A percentile compares a stretch with the other conserved stretches of the same genome.
Evolutionary conservation across 2,888 invertebrate species (phyloP).

Genomic region (Microdon myrmicae): DNA sequence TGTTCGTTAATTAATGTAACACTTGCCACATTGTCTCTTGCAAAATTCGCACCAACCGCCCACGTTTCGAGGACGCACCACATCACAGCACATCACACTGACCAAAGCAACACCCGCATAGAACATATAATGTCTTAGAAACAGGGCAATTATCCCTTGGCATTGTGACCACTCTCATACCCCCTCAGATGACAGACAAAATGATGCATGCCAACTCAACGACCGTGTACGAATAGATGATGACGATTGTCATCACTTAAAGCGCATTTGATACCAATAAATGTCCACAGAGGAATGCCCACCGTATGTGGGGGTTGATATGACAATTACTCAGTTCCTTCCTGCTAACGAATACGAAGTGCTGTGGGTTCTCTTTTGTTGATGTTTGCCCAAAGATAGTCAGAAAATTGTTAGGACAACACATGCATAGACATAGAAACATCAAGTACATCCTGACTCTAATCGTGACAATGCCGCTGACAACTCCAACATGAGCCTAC

Average conservation of each 20-base stretch:
- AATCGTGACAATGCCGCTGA: constrained; percentile 32
- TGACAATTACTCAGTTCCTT: constrained; percentile 13
- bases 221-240: constrained; percentile 7
- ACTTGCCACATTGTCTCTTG: too few species aligned
- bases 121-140: too few species aligned
- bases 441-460: constrained; percentile 19
- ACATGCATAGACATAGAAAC: constrained; percentile 10
- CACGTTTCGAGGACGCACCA: too few species aligned
- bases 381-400: constrained; percentile 55
- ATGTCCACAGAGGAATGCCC: constrained; percentile 36
- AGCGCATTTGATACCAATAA: constrained; percentile 49
- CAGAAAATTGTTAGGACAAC: constrained; percentile 55
- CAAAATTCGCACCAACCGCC: too few species aligned
- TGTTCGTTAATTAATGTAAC: too few species aligned
- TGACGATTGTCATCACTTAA: constrained; percentile 46
- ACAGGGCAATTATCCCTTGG: too few species aligned
- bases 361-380: constrained; percentile 27
- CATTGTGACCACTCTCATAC: too few species aligned
- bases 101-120: too few species aligned
- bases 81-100: too few species aligned
- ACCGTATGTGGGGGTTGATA: constrained; percentile 5
- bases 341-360: not conserved
- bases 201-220: constrained; percentile 12
- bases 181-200: too few species aligned
- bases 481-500: constrained; percentile 47